Percentiles rank a stretch among this genome's conserved stretches.
These are phyloP conservation scores for Decapterus maruadsi DNA, from an alignment of 2,797 vertebrate species.

Conservation along the genomic window DNA sequence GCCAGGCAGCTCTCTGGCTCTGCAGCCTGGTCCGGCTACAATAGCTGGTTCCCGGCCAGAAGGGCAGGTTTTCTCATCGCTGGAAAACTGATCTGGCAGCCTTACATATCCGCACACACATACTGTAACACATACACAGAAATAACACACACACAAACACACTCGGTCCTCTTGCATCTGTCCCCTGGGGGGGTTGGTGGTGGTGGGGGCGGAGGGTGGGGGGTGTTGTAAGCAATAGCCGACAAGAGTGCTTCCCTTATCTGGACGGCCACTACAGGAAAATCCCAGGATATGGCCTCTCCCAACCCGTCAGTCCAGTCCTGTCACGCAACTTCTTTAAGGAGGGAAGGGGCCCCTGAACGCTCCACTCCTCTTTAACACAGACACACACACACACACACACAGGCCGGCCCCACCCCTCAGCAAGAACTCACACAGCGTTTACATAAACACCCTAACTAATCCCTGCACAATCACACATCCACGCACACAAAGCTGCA, in stretches of 20 bases:
- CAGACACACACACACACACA: slow-evolving; percentile 17
- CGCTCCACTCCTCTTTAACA: slow-evolving; percentile 19
- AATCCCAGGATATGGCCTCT: slow-evolving; percentile 81
- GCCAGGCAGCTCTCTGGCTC: background rate
- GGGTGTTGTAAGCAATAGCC: slow-evolving; percentile 62
- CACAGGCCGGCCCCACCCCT: slow-evolving; percentile 13
- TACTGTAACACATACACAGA: slow-evolving; percentile 22
- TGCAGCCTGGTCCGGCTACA: slow-evolving; percentile 3
- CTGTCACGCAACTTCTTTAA: slow-evolving; percentile 77
- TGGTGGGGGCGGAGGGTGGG: too few species aligned
- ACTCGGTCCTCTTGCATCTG: slow-evolving; percentile 38
- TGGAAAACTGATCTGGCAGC: slow-evolving; percentile 54
- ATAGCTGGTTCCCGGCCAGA: slow-evolving; percentile 42
- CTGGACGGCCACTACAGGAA: slow-evolving; percentile 77
- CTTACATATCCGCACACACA: slow-evolving; percentile 42
- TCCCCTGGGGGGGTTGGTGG: slow-evolving; percentile 42
- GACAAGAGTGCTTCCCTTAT: slow-evolving; percentile 75
- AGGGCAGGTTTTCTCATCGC: slow-evolving; percentile 62
- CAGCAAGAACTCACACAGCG: slow-evolving; percentile 27
- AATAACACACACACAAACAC: slow-evolving; percentile 41
- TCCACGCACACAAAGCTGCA: slow-evolving; percentile 6
- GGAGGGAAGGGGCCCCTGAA: slow-evolving; percentile 44
- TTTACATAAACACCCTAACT: slow-evolving; percentile 28
- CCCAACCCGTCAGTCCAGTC: slow-evolving; percentile 67
- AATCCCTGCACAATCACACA: slow-evolving; percentile 3